Base-by-base conservation (phyloP, 2,113 vertebrate genomes). In the Carollia perspicillata region DNA sequence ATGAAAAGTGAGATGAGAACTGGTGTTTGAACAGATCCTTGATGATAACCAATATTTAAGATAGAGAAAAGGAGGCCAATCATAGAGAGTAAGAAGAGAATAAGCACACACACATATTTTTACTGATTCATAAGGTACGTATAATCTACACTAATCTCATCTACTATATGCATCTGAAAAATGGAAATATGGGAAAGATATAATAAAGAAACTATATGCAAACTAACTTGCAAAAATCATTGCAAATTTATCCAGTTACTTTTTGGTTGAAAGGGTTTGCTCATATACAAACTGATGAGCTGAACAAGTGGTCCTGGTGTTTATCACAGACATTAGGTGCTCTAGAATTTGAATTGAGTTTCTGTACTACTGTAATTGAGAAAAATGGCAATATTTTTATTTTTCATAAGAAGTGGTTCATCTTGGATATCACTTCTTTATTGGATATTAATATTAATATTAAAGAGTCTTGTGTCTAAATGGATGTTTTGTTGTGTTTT, bases 151-250 rank as follows among this genome's bases (percentile, higher is more conserved):
- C 18, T 5, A 68, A 3, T 86, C n/a, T 72, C 35, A 65, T 33
- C 1, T 11, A 89, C 66, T 58, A 68, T 81, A 18, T 77, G 0
- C 0, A 85, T 10, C 35, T n/a, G 3, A 17, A 44, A 78, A 74
- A 30, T 60, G 30, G 11, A 94, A 88, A 74, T 26, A 44, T 12
- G 18, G 33, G 66, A 26, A 89, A 72, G 3, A 8, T 78, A 13
- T 44, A 75, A 49, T 88, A 55, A 88, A 53, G 2, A 22, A 93
- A 87, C 12, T 30, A 66, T n/a, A n/a, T n/a, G n/a, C n/a, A n/a
- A n/a, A n/a, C n/a, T n/a, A n/a, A n/a, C n/a, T n/a, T n/a, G 18
- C 33, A 68, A 55, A 92, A 35, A 63, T 40, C 40, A 51, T 68
- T 84, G 55, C n/a, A 37, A 58, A 79, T 88, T 44, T 69, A 68